These are phyloP conservation scores for Mechanitis mazaeus DNA, from an alignment of 2,888 invertebrate species.

Conservation along the genomic window DNA sequence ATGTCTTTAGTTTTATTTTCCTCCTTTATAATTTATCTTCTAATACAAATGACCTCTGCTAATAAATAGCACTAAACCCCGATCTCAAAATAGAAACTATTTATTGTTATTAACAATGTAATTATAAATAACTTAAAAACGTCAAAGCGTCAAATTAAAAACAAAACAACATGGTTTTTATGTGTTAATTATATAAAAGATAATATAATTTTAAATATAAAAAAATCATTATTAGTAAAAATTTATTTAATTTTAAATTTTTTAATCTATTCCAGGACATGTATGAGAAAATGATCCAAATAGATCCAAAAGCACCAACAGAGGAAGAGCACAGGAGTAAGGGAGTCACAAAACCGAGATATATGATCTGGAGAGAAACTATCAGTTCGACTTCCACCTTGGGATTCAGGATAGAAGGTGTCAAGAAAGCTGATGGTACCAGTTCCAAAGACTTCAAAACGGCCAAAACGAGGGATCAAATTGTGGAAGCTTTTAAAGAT, in stretches of 20 bases:
- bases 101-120: conserved; percentile 4
- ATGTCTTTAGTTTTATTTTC: conserved; percentile 2
- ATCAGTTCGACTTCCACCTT: conserved; percentile 97
- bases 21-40: conserved; percentile 1
- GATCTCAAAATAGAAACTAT: conserved; percentile 11
- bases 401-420: conserved; percentile 97
- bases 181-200: background rate
- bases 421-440: conserved; percentile 90
- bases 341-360: conserved; percentile 95
- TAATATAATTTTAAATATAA: background rate
- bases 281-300: conserved; percentile 98
- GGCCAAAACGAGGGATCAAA: conserved; percentile 89
- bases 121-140: conserved; percentile 12
- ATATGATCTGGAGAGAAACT: conserved; percentile 97
- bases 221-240: too few species aligned
- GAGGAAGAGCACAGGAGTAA: conserved; percentile 92
- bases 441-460: conserved; percentile 97
- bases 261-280: conserved; percentile 82
- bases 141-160: conserved; percentile 1
- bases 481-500: conserved; percentile 86
- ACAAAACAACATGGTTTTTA: background rate
- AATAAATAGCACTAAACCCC: conserved; percentile 8
- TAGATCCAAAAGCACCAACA: conserved; percentile 91
- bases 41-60: conserved; percentile 6
- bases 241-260: background rate